Evolutionary conservation across 1,140 invertebrate genomes (phyloP), one percentile per base, ranked within the genome.

Genomic region (Gryllus bimaculatus): DNA sequence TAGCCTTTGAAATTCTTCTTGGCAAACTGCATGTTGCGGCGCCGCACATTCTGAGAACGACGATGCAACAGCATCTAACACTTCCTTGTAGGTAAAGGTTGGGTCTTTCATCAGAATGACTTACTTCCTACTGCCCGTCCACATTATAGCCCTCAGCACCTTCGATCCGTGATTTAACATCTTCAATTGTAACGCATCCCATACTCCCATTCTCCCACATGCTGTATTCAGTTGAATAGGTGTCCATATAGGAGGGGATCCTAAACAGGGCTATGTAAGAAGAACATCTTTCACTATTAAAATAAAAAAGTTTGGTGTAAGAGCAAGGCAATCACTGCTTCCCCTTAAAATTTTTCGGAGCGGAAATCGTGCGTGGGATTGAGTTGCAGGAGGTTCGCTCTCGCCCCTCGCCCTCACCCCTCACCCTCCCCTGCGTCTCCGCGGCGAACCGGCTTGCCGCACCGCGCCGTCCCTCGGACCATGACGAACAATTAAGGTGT

Each of bases 331-430:
- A 66, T 66, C 54, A 66, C 18, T 1, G 54, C 54, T 66, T 66
- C n/a, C n/a, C 54, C 54, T 66, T 66, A 66, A 66, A n/a, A n/a
- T n/a, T n/a, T n/a, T n/a, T 66, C 54, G n/a, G 54, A 66, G 54
- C 54, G 54, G n/a, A n/a, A n/a, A 66, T 66, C 54, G 54, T 66
- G 54, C 54, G 18, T 66, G 54, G 54, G 54, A 66, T 66, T 66
- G 10, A 10, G 54, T 66, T 18, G 54, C 54, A 39, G 54, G 54
- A 2, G 54, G 18, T 66, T 66, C 54, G 54, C 18, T 7, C 54
- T 2, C 54, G 10, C 54, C 2, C n/a, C 54, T 2, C n/a, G n/a
- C n/a, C n/a, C n/a, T n/a, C n/a, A 3, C n/a, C 54, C 18, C 54
- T 0, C 54, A 2, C 54, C 10, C 54, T 66, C n/a, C 54, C 54